A percentile compares a stretch with the other conserved stretches of the same genome.
Conservation (phyloP, 1,140 invertebrate genomes). For the Limonius californicus region DNA sequence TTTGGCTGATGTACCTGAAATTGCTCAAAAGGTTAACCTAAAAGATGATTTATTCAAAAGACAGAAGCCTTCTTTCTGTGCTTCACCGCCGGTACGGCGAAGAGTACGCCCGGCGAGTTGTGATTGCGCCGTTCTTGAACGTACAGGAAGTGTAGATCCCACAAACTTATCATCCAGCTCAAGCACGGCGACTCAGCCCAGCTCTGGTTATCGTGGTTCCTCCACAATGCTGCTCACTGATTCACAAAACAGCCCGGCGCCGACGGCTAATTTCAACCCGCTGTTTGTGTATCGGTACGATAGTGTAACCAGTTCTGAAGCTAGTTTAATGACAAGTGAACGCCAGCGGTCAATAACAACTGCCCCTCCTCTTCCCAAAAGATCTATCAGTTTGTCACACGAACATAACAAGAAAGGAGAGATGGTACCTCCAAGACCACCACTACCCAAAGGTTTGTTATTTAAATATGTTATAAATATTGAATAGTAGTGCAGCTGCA, state of each 20-base stretch:
- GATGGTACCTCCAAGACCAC: slow-evolving; percentile 62
- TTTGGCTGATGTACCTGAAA: slow-evolving; percentile 71
- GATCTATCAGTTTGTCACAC: slow-evolving; percentile 60
- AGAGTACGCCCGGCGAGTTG: slow-evolving; percentile 57
- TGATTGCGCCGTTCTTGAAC: slow-evolving; percentile 54
- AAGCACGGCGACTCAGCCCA: slow-evolving; percentile 72
- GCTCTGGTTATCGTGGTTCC: slow-evolving; percentile 79
- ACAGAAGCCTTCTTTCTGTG: slow-evolving; percentile 57
- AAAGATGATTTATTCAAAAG: slow-evolving; percentile 38
- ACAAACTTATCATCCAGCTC: slow-evolving; percentile 67
- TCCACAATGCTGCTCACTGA: slow-evolving; percentile 78
- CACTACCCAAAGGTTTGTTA: slow-evolving; percentile 67
- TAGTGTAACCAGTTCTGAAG: slow-evolving; percentile 65
- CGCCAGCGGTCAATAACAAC: slow-evolving; percentile 49
- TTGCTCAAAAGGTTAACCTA: slow-evolving; percentile 59
- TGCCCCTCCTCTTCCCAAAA: slow-evolving; percentile 57
- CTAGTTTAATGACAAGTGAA: slow-evolving; percentile 55
- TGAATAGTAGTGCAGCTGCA: slow-evolving; percentile 38
- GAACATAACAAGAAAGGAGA: slow-evolving; percentile 48
- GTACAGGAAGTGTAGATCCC: slow-evolving; percentile 48
- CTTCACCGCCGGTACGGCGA: slow-evolving; percentile 52
- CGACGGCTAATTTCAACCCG: slow-evolving; percentile 58
- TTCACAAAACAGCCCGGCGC: slow-evolving; percentile 59
- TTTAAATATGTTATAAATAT: slow-evolving; percentile 38
- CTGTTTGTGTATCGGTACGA: slow-evolving; percentile 80